Base-by-base conservation (phyloP, 1,140 invertebrate species). In the Tachypleus tridentatus region DNA sequence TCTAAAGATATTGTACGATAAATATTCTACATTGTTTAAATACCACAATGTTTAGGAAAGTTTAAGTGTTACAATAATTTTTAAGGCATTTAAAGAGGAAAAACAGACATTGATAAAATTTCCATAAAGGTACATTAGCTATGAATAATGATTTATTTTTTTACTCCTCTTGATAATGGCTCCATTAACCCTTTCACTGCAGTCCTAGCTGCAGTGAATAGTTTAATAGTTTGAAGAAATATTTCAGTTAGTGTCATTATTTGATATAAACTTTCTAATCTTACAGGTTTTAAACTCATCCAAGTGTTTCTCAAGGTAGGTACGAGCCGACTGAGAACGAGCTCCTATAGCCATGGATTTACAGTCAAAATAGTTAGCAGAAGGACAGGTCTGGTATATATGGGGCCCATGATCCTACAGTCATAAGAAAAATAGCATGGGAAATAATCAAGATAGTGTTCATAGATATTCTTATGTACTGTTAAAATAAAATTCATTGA, bases 321-420 rank as follows among this genome's bases (percentile, higher is more conserved):
- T 99, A 64, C 95, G 80, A 47, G 97, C 96, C 70, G 91, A 94
- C 77, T 99, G 97, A 3, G 96, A 99, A 50, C 97, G 80, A n/a
- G 95, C 85, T 3, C 97, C 97, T 72, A 99, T 97, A 0, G 97
- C 94, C 94, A 99, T 98, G 5, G 95, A 92, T 75, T 95, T 93
- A 77, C 96, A 98, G 75, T 97, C 92, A 75, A 94, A 96, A 75
- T 87, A 97, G 76, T 97, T 98, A 3, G 95, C 95, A 1, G 95
- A 98, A 7, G 97, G 97, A 77, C 96, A 97, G 0, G 94, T 96
- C 80, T 98, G 93, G 77, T 91, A 98, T 67, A 99, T 91, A 74
- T 99, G 97, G 5, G 94, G 86, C 0, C 97, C 97, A 79, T 86
- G 83, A 70, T 91, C 87, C 87, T 90, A 73, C 5, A 80, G 80